A percentile compares a stretch with the other conserved stretches of the same genome.
Conservation (phyloP, 2,888 invertebrate genomes). For the Sarcophaga variegata region DNA sequence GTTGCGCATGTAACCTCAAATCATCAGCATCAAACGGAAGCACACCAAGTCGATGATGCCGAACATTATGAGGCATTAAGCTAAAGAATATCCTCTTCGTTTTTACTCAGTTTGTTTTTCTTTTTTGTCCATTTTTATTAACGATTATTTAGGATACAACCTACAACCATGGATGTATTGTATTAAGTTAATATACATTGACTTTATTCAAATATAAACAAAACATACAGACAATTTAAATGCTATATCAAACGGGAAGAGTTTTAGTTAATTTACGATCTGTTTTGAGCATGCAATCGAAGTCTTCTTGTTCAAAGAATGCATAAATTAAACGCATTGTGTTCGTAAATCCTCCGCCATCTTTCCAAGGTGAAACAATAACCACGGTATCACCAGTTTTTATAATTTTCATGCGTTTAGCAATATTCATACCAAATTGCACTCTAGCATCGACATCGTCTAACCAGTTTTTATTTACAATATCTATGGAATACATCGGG, state of each 20-base stretch:
- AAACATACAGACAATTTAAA: neutral
- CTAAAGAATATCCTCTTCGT: constrained; percentile 51
- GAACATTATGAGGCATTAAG: constrained; percentile 70
- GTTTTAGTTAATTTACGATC: constrained; percentile 63
- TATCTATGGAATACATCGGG: constrained; percentile 5
- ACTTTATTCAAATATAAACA: neutral
- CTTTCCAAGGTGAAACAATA: constrained; percentile 97
- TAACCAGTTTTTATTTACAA: constrained; percentile 88
- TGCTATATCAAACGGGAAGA: neutral
- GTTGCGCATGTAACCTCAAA: constrained; percentile 39
- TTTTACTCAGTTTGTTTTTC: neutral
- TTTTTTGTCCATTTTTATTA: neutral
- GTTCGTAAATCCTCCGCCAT: constrained; percentile 96
- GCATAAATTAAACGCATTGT: constrained; percentile 94
- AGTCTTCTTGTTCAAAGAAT: constrained; percentile 74
- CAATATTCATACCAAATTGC: constrained; percentile 89
- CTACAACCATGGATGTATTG: too few species aligned
- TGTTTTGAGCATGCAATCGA: constrained; percentile 72
- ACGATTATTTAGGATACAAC: too few species aligned
- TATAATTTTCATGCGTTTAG: constrained; percentile 91
- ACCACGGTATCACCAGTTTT: constrained; percentile 91
- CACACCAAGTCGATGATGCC: constrained; percentile 44
- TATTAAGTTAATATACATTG: neutral
- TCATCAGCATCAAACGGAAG: constrained; percentile 46
- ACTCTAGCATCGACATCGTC: constrained; percentile 94